phyloP scores from a whole-genome alignment of 2,888 invertebrate species.

The Sinopyrophorus schimmeli region DNA sequence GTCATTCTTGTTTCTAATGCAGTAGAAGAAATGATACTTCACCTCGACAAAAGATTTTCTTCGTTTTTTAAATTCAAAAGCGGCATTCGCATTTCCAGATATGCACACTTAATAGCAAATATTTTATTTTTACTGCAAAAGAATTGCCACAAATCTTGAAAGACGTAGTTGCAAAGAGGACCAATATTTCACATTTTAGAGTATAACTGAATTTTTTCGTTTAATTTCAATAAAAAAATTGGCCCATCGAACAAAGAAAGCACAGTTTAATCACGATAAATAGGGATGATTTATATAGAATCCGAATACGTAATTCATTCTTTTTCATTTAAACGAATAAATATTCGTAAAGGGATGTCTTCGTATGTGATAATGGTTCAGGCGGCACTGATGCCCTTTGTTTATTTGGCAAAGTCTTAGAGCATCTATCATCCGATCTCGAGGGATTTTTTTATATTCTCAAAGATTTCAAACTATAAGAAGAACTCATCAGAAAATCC shows the following conservation, averaged over 20 bases:
- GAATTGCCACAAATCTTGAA: too few species aligned
- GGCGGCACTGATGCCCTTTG: constrained; percentile 26
- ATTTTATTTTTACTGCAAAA: too few species aligned
- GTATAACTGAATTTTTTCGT: constrained; percentile 16
- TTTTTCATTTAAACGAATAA: constrained; percentile 15
- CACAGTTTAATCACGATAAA: too few species aligned
- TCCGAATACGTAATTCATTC: constrained; percentile 23
- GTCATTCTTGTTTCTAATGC: constrained; percentile 28
- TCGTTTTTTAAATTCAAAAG: not conserved
- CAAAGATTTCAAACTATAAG: constrained; percentile 26
- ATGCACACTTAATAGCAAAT: too few species aligned
- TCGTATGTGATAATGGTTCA: not conserved
- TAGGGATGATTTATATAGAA: too few species aligned
- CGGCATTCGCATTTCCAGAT: not conserved
- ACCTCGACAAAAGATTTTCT: constrained; percentile 9
- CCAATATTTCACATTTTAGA: constrained; percentile 14
- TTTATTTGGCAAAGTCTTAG: constrained; percentile 32
- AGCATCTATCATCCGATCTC: constrained; percentile 36
- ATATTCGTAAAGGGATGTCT: constrained; percentile 8
- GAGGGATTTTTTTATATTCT: constrained; percentile 36
- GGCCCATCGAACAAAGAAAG: too few species aligned
- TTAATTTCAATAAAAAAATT: constrained; percentile 11
- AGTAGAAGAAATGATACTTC: constrained; percentile 30
- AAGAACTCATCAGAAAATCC: constrained; percentile 43
- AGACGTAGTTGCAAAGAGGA: constrained; percentile 15